phyloP scores from a whole-genome alignment of 2,113 vertebrate species.

The Cranoglanis bouderius region DNA sequence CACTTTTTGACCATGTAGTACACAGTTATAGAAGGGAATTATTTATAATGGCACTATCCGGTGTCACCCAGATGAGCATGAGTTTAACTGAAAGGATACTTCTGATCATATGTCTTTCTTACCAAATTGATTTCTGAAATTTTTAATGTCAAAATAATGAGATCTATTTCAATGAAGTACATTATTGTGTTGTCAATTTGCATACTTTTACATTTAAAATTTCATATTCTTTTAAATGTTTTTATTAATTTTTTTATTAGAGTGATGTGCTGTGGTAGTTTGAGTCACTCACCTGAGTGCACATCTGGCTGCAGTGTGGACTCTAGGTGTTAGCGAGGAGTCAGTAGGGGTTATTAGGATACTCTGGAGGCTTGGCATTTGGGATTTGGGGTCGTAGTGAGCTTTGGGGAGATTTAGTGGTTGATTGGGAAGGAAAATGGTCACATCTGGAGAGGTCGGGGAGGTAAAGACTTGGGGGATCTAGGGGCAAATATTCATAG shows the following conservation, averaged over 20 bases:
- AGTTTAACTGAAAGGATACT: too few relatives aligned
- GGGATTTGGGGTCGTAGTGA: conserved; percentile 42
- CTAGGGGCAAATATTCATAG: conserved; percentile 41
- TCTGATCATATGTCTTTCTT: neutral
- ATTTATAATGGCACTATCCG: too few relatives aligned
- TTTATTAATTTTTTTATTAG: neutral
- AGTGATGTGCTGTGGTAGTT: neutral
- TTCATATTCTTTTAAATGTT: neutral
- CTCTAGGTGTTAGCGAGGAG: neutral
- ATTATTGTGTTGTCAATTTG: neutral
- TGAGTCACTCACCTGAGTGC: conserved; percentile 22
- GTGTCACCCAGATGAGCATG: too few relatives aligned
- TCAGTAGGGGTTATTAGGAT: conserved; percentile 18
- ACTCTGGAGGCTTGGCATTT: conserved; percentile 9
- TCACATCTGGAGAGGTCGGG: conserved; percentile 42
- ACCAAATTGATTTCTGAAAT: neutral
- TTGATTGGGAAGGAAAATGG: conserved; percentile 47
- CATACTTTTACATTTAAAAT: neutral
- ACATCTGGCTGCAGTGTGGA: conserved; percentile 34
- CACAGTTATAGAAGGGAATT: too few relatives aligned
- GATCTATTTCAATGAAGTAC: neutral
- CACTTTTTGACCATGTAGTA: too few relatives aligned
- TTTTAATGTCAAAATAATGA: neutral
- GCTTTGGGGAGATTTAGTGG: conserved; percentile 44
- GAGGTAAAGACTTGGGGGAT: conserved; percentile 30